Conservation (phyloP, 2,797 vertebrate species). For the Microctenopoma lineatum region DNA sequence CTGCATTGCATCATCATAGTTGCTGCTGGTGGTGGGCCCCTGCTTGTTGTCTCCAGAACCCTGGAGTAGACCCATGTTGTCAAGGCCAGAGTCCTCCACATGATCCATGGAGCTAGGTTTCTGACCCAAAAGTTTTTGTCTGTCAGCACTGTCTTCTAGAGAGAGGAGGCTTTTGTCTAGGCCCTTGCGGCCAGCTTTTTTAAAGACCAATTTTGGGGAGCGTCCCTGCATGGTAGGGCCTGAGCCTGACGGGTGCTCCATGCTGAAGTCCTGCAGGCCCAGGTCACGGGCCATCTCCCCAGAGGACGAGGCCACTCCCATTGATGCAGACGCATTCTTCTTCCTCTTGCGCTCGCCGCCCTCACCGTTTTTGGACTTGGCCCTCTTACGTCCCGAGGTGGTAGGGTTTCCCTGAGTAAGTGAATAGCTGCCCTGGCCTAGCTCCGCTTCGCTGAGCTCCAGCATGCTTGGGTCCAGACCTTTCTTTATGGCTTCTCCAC, state of each 20-base stretch:
- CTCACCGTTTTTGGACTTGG: conserved; percentile 92
- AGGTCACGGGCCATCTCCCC: conserved; percentile 84
- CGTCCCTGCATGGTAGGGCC: conserved; percentile 85
- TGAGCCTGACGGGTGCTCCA: conserved; percentile 87
- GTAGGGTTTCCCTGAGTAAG: conserved; percentile 94
- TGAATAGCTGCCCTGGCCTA: conserved; percentile 90
- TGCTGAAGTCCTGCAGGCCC: conserved; percentile 89
- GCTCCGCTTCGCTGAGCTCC: conserved; percentile 88
- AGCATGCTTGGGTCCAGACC: conserved; percentile 92
- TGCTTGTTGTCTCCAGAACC: conserved; percentile 87
- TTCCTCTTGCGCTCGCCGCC: conserved; percentile 91
- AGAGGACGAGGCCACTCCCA: conserved; percentile 63
- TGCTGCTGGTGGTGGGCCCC: conserved; percentile 91
- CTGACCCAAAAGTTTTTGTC: conserved; percentile 89
- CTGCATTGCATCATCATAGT: conserved; percentile 99
- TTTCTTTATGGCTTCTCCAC: conserved; percentile 98
- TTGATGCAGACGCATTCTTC: conserved; percentile 80
- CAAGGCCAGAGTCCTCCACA: conserved; percentile 83
- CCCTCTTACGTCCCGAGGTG: conserved; percentile 92
- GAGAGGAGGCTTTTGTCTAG: conserved; percentile 90
- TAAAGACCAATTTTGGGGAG: conserved; percentile 93
- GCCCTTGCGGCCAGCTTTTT: conserved; percentile 92
- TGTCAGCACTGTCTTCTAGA: conserved; percentile 83
- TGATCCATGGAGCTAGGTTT: conserved; percentile 89
- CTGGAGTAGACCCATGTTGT: conserved; percentile 91